A percentile compares a stretch with the other conserved stretches of the same genome.
These are phyloP conservation scores for Polymixis lichenea DNA, from an alignment of 2,888 invertebrate genomes.

Conservation along the genomic window DNA sequence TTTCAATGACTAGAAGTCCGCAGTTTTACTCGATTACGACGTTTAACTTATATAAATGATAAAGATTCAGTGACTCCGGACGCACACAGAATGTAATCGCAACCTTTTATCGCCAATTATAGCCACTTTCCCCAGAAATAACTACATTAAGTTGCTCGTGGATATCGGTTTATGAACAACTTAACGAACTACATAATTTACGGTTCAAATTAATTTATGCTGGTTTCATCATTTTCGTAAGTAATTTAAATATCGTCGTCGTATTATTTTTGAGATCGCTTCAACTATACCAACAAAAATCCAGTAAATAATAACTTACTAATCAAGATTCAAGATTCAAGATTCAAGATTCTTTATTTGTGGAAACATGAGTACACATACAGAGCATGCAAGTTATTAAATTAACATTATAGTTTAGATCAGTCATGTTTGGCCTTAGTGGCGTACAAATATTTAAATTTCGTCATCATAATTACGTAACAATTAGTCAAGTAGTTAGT, in stretches of 20 bases:
- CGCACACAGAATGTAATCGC: conserved; percentile 6
- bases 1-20: not conserved
- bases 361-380: too few relatives aligned
- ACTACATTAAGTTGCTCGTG: not conserved
- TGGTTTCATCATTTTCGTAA: not conserved
- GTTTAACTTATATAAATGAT: conserved; percentile 5
- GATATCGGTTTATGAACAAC: conserved; percentile 16
- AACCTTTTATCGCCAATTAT: conserved; percentile 43
- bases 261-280: not conserved
- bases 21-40: not conserved
- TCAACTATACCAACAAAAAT: not conserved
- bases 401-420: too few relatives aligned
- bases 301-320: too few relatives aligned
- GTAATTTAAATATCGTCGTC: not conserved
- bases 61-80: conserved; percentile 6
- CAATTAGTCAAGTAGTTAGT: too few relatives aligned
- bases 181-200: conserved; percentile 5
- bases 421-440: too few relatives aligned
- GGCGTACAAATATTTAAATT: too few relatives aligned
- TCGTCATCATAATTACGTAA: too few relatives aligned
- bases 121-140: conserved; percentile 48
- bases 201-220: not conserved
- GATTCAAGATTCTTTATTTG: too few relatives aligned
- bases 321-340: too few relatives aligned
- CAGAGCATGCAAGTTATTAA: too few relatives aligned